These are phyloP conservation scores for Sardinella longiceps DNA, from an alignment of 2,797 vertebrate species.

Conservation along the genomic window DNA sequence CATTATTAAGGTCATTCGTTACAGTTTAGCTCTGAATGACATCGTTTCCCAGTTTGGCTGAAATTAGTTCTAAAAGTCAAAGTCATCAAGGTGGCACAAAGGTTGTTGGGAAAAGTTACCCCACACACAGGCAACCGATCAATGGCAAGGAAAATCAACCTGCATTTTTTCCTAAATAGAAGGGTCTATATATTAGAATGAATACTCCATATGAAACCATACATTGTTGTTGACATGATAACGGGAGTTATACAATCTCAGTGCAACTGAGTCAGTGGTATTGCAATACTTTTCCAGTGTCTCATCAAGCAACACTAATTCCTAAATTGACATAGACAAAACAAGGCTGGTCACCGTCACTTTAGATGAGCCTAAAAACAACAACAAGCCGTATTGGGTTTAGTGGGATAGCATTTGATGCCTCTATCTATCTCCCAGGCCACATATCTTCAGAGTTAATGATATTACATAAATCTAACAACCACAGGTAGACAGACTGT, in stretches of 20 bases:
- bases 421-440: background rate
- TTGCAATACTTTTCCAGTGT: too few relatives aligned
- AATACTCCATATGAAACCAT: too few relatives aligned
- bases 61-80: conserved; percentile 9
- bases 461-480: background rate
- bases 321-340: background rate
- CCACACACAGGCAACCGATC: background rate
- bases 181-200: too few relatives aligned
- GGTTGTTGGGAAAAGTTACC: background rate
- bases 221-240: too few relatives aligned
- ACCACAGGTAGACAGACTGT: conserved; percentile 11
- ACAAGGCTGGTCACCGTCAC: background rate
- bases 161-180: background rate
- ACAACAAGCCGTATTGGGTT: background rate
- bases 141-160: background rate
- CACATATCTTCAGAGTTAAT: background rate
- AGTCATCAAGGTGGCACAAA: background rate
- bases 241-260: too few relatives aligned
- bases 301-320: too few relatives aligned
- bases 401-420: background rate
- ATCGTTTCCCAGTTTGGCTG: background rate
- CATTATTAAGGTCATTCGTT: conserved; percentile 9
- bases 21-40: background rate
- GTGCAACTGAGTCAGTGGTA: too few relatives aligned
- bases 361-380: background rate